A percentile compares a stretch with the other conserved stretches of the same genome.
phyloP scores from a whole-genome alignment of 1,140 invertebrate genomes.

The Parapsyche elsis region DNA sequence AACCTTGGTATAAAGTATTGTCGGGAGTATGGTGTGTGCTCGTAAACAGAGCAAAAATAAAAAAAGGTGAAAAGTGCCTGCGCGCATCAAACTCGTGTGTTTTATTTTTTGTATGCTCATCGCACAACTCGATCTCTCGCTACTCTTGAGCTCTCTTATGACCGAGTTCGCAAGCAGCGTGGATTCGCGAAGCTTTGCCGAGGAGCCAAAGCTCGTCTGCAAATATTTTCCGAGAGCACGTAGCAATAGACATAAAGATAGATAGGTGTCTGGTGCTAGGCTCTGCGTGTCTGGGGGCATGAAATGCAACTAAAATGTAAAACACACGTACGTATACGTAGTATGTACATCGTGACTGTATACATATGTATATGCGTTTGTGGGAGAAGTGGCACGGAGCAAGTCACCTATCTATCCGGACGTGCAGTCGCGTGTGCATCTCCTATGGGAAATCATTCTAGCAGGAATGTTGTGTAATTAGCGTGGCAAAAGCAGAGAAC shows the following conservation, averaged over 20 bases:
- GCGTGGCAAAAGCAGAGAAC: constrained; percentile 43
- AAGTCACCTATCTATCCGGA: constrained; percentile 30
- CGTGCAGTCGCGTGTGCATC: constrained; percentile 43
- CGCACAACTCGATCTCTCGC: constrained; percentile 7
- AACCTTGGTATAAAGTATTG: no score
- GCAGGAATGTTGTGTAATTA: constrained; percentile 53
- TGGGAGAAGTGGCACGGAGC: background rate
- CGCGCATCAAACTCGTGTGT: constrained; percentile 3
- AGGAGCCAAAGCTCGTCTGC: constrained; percentile 16
- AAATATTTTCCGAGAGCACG: constrained; percentile 38
- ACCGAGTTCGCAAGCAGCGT: constrained; percentile 1
- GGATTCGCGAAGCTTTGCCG: constrained; percentile 9
- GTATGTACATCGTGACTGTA: no score
- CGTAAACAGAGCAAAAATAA: no score
- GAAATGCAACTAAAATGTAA: constrained; percentile 43
- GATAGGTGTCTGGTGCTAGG: background rate
- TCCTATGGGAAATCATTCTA: constrained; percentile 56
- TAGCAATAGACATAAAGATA: background rate
- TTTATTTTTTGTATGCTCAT: constrained; percentile 24
- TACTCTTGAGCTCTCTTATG: background rate
- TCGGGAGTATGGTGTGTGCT: no score
- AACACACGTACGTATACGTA: background rate
- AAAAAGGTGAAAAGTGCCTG: constrained; percentile 2
- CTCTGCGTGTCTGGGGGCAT: background rate
- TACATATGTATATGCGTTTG: background rate